phyloP scores from a whole-genome alignment of 2,113 vertebrate genomes.

The Podocnemis expansa region DNA sequence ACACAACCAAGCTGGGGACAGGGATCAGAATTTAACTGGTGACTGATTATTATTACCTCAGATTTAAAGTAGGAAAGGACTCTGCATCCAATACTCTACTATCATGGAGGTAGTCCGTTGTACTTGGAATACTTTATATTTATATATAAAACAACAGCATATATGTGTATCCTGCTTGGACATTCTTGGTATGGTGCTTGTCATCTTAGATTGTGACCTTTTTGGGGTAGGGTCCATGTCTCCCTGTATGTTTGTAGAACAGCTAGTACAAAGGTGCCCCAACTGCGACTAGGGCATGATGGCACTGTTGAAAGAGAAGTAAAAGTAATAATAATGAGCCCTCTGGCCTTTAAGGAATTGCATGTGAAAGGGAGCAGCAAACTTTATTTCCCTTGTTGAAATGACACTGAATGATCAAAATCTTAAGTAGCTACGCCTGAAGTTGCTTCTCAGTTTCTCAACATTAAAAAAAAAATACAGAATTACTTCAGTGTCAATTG shows the following conservation, averaged over 20 bases:
- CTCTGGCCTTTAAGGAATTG: fast-evolving
- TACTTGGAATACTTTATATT: background rate
- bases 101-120: background rate
- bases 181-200: slow-evolving; percentile 29
- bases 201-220: slow-evolving; percentile 44
- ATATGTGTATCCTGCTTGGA: slow-evolving; percentile 37
- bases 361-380: background rate
- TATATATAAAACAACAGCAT: slow-evolving; percentile 3
- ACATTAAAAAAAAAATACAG: background rate
- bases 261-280: slow-evolving; percentile 15
- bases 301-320: background rate
- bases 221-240: background rate
- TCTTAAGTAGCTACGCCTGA: background rate
- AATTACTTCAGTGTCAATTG: background rate
- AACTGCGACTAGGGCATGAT: background rate
- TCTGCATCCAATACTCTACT: background rate
- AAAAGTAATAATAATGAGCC: slow-evolving; percentile 4
- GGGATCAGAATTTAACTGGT: fast-evolving
- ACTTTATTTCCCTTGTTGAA: background rate
- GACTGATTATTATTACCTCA: background rate
- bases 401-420: background rate
- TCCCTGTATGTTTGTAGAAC: background rate
- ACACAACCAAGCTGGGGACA: background rate
- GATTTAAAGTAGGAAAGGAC: background rate
- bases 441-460: background rate